phyloP scores from a whole-genome alignment of 2,113 vertebrate genomes.

The Rhegmatorhina hoffmannsi region DNA sequence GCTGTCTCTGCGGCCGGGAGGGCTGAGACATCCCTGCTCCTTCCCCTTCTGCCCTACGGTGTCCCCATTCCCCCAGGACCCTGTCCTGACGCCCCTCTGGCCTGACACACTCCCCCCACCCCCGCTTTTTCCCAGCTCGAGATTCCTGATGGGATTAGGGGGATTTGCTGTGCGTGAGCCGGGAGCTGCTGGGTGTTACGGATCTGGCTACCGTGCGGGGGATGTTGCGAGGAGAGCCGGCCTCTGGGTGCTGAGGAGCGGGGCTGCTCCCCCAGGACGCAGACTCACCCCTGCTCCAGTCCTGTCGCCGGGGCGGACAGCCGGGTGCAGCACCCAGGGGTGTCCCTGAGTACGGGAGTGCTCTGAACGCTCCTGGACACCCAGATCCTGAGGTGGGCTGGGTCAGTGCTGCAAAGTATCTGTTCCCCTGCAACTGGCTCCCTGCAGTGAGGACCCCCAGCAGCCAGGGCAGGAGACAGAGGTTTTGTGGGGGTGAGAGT shows the following conservation, averaged over 20 bases:
- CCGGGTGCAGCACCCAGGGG: neutral
- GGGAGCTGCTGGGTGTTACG: neutral
- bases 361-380: neutral
- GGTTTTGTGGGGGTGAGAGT: accelerated
- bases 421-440: accelerated
- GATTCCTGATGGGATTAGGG: constrained; percentile 35
- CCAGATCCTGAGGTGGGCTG: neutral
- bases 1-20: neutral
- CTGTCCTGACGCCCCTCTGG: neutral
- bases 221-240: neutral
- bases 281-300: neutral
- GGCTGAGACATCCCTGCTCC: neutral
- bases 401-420: neutral
- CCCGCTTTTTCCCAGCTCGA: neutral
- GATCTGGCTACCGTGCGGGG: constrained; percentile 1
- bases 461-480: neutral
- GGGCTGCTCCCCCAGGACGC: neutral
- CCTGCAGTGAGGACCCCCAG: neutral
- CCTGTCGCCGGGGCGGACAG: neutral
- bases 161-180: constrained; percentile 41
- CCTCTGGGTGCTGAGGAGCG: neutral
- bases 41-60: neutral
- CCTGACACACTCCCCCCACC: neutral
- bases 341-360: neutral
- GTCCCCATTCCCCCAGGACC: neutral